Percentiles rank a stretch among this genome's conserved stretches.
phyloP scores from a whole-genome alignment of 2,113 vertebrate species.

The Hystrix brachyura region DNA sequence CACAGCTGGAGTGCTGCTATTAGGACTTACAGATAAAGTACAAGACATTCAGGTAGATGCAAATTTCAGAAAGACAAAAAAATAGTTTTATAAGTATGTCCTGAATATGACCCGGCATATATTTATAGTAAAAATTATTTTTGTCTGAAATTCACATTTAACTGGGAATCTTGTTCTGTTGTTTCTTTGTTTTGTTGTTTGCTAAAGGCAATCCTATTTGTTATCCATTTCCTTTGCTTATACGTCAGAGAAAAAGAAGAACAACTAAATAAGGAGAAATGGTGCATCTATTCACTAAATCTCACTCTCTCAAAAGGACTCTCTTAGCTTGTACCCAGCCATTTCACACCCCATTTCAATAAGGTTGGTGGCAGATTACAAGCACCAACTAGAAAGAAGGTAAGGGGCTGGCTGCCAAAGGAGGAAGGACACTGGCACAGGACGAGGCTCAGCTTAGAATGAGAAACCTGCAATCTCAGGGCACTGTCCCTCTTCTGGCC shows the following conservation, averaged over 20 bases:
- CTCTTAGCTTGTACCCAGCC: neutral
- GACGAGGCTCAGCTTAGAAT: neutral
- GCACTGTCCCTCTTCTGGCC: no score
- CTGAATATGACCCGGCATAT: neutral
- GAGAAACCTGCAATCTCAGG: neutral
- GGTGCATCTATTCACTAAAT: neutral
- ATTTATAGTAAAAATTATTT: neutral
- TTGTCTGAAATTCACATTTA: conserved; percentile 52
- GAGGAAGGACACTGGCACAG: neutral
- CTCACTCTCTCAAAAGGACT: neutral
- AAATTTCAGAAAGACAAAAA: neutral
- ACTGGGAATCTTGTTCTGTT: neutral
- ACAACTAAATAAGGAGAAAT: conserved; percentile 11
- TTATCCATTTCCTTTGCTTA: conserved; percentile 32
- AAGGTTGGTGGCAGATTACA: neutral
- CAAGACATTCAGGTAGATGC: neutral
- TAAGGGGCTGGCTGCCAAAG: neutral
- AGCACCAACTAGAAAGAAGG: neutral
- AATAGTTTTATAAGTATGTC: neutral
- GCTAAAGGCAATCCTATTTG: neutral
- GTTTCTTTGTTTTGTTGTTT: conserved; percentile 24
- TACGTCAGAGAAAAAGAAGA: conserved; percentile 13
- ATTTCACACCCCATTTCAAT: neutral
- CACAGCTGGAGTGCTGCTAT: neutral
- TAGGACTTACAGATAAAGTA: neutral